Evolutionary conservation across 2,888 invertebrate genomes (phyloP).

Genomic region (Perizoma affinitatum): DNA sequence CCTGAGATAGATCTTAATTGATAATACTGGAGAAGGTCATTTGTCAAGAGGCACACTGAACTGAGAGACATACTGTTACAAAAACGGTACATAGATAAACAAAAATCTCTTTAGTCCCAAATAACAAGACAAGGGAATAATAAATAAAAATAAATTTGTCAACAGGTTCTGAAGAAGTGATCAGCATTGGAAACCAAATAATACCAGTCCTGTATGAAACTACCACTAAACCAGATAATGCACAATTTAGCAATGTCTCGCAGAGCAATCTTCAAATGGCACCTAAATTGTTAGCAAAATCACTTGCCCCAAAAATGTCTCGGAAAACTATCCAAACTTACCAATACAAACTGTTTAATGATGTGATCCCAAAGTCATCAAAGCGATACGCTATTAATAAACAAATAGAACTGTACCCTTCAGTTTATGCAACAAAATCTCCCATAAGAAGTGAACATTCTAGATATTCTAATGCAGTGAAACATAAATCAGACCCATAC

Average conservation of each 20-base stretch:
- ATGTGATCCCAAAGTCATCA: constrained; percentile 10
- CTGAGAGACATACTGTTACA: too few species aligned
- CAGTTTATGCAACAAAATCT: constrained; percentile 6
- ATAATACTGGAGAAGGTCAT: too few species aligned
- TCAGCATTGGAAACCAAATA: constrained; percentile 6
- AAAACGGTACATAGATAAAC: too few species aligned
- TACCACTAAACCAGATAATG: background rate
- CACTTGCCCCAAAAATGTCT: background rate
- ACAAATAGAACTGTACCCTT: constrained; percentile 15
- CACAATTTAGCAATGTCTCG: constrained; percentile 1
- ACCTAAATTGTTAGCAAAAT: background rate
- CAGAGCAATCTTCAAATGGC: background rate
- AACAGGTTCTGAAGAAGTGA: constrained; percentile 18
- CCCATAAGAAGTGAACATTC: constrained; percentile 1
- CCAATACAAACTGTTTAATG: constrained; percentile 2
- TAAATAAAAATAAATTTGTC: background rate
- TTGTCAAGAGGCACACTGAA: too few species aligned
- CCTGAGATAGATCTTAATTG: too few species aligned
- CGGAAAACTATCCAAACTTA: background rate
- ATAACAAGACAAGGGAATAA: too few species aligned
- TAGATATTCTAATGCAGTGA: background rate
- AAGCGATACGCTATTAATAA: constrained; percentile 10
- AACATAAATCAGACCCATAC: background rate
- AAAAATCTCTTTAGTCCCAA: too few species aligned
- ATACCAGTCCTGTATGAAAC: constrained; percentile 5